A percentile compares a stretch with the other conserved stretches of the same genome.
Conservation (phyloP, 1,140 invertebrate genomes). For the Cryptotermes secundus region DNA sequence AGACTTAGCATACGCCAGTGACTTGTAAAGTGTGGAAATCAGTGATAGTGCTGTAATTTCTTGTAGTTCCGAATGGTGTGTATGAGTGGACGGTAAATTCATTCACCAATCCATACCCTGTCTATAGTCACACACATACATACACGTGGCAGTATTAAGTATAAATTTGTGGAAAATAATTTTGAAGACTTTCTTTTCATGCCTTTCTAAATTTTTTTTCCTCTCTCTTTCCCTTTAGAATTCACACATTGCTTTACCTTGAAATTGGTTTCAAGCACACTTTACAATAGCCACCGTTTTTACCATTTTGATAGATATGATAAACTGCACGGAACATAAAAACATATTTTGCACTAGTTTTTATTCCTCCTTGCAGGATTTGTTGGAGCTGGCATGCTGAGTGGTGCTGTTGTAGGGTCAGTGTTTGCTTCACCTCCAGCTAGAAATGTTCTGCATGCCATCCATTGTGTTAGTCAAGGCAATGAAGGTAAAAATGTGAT, state of each 20-base stretch:
- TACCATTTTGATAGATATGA: too few relatives aligned
- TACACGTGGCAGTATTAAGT: too few relatives aligned
- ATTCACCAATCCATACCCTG: too few relatives aligned
- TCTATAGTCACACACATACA: too few relatives aligned
- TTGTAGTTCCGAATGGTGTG: too few relatives aligned
- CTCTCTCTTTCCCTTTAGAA: not conserved
- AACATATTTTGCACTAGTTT: too few relatives aligned
- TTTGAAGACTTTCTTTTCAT: not conserved
- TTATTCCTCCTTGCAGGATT: conserved; percentile 57
- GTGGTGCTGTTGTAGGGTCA: conserved; percentile 70
- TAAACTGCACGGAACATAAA: too few relatives aligned
- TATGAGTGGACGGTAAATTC: too few relatives aligned
- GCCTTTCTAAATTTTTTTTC: not conserved
- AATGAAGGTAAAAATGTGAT: conserved; percentile 50
- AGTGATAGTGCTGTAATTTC: too few relatives aligned
- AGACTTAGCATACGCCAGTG: too few relatives aligned
- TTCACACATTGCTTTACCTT: not conserved
- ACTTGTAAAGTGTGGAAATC: too few relatives aligned
- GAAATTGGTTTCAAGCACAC: not conserved
- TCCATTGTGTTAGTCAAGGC: conserved; percentile 57
- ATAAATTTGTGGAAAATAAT: too few relatives aligned
- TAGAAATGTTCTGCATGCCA: conserved; percentile 64
- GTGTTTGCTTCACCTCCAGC: conserved; percentile 80
- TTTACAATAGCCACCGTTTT: not conserved
- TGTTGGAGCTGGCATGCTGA: conserved; percentile 75